Evolutionary conservation across 2,113 vertebrate species (phyloP), one percentile per base, ranked within the genome.

Genomic region (Mobula birostris): DNA sequence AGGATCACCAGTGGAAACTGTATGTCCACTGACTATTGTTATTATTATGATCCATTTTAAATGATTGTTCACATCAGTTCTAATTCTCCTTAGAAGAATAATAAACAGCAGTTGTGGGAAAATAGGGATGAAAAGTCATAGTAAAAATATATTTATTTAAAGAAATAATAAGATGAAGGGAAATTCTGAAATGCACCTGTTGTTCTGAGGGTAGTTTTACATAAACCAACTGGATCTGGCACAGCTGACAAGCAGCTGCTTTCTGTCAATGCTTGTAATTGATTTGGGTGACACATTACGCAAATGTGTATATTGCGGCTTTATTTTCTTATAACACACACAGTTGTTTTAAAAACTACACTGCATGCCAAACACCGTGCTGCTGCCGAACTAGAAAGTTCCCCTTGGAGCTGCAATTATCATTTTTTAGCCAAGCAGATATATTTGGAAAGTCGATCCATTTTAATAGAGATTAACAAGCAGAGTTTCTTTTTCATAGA

Each of bases 201-300:
- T 93, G 91, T 74, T 93, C 72, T 2, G 91, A 56, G 68, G 48
- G 68, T 56, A 29, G 5, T 76, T 92, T 74, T 48, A 76, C 68
- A 93, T 19, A 76, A 27, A 56, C 91, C 36, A 56, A 70, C 14
- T 74, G 70, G 68, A 40, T 40, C 74, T 7, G 1, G 36, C 70
- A 93, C 91, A 76, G 70, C 68, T 48, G 68, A 74, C 32, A 14
- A 74, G 74, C 91, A 93, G 70, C 91, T 93, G 91, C 36, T 76
- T 56, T 76, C 19, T 56, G 7, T 72, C 32, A 76, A 70, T 93
- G 8, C 27, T 29, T 92, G 29, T 19, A 72, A 7, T 21, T 48
- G 21, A 48, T 40, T n/a, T 88, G 40, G 40, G 19, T 72, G 90
- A 74, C 72, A 5, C 40, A 61, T 40, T 72, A 92, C 36, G 7